Evolutionary conservation across 2,888 invertebrate genomes (phyloP), one percentile per base, ranked within the genome.

Genomic region (Exephanes ischioxanthus): DNA sequence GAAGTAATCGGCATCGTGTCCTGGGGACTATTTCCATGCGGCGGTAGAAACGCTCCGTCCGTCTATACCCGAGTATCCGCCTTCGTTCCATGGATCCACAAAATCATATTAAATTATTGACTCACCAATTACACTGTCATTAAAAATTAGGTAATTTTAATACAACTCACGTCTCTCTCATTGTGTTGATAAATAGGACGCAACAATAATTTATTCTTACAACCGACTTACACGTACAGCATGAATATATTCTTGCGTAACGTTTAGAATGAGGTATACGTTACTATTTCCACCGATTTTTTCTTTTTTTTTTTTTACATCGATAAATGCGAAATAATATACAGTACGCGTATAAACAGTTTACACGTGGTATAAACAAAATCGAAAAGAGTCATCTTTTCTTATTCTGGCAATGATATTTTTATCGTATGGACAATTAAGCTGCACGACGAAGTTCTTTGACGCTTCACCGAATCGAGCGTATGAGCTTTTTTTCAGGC

Each of bases 1-100:
- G 92, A 92, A 83, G 87, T 93, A 0, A 88, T 93, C 14, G 94
- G 94, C 11, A 90, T 94, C 48, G 94, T 94, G 0, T 94, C 94
- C 14, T 94, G 94, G 94, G 94, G 94, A 6, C 78, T 92, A 5
- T 92, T 93, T 66, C 94, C 94, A 3, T 94, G 94, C 78, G 93
- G 93, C 0, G 89, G 87, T 3, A 87, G 87, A 26, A 91, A 92
- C 71, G 91, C 93, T 0, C 94, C 94, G 0, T 93, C 94, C 0
- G 94, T 94, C 3, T 94, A 93, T 87, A 93, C 93, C 4, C 88
- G 91, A 72, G 93, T 94, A 1, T 93, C 94, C 0, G 91, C 92
- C 5, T 94, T 91, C 86, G 87, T 92, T 41, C 86, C 90, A 6
- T 94, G 93, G 92, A 93, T 94, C 78, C 83, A 88, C n/a, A 61